phyloP scores from a whole-genome alignment of 2,797 vertebrate species.

The Ataeniobius toweri region DNA sequence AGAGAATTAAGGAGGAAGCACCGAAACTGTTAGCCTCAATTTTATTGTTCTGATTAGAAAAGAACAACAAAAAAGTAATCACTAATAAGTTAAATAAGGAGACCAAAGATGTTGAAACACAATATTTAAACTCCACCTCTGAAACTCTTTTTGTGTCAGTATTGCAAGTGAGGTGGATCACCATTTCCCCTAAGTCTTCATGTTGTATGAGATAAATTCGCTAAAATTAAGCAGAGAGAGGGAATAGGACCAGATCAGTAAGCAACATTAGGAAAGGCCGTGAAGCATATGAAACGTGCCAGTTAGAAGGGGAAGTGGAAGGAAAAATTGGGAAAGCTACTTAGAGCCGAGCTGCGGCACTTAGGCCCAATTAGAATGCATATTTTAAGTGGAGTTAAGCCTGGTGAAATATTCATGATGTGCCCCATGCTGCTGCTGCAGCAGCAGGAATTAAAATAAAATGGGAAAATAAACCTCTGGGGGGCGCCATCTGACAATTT shows the following conservation, averaged over 20 bases:
- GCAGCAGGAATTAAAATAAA: constrained; percentile 11
- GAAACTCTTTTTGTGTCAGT: background rate
- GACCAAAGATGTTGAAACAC: background rate
- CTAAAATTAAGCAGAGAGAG: constrained; percentile 30
- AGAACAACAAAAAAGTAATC: background rate
- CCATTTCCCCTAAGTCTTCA: background rate
- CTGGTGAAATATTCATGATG: constrained; percentile 77
- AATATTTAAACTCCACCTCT: background rate
- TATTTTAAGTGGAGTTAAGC: constrained; percentile 78
- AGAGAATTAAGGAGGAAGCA: background rate
- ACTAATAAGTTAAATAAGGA: background rate
- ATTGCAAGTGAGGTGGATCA: background rate
- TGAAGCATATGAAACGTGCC: constrained; percentile 65
- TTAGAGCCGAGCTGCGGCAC: constrained; percentile 63
- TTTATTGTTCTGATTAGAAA: background rate
- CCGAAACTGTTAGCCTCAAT: background rate
- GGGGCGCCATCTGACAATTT: constrained; percentile 66
- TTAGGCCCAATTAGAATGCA: constrained; percentile 79
- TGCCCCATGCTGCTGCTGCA: constrained; percentile 48
- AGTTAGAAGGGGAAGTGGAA: constrained; percentile 48
- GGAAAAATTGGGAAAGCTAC: constrained; percentile 60
- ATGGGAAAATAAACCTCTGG: constrained; percentile 48
- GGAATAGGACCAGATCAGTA: constrained; percentile 37
- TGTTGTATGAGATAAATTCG: constrained; percentile 22
- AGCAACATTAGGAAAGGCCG: constrained; percentile 52